Percentiles rank a stretch among this genome's conserved stretches.
Evolutionary conservation across 2,797 vertebrate genomes (phyloP).

Genomic region (Eidolon dupreanum): DNA sequence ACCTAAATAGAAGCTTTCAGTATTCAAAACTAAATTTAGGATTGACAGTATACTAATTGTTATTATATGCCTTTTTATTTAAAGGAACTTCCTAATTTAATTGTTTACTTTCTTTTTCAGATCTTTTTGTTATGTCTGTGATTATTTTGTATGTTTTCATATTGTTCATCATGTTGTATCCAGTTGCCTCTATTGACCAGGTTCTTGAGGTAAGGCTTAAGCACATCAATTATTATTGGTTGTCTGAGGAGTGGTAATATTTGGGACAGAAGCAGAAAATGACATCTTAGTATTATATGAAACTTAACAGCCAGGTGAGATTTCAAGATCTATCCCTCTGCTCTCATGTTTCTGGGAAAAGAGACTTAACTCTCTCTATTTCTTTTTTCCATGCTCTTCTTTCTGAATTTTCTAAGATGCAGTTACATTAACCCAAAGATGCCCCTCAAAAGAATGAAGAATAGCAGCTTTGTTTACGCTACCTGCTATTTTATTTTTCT

Average conservation of each 20-base stretch:
- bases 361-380: neutral
- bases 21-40: slow-evolving; percentile 19
- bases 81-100: slow-evolving; percentile 55
- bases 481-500: neutral
- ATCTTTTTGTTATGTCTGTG: slow-evolving; percentile 92
- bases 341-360: neutral
- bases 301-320: neutral
- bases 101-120: slow-evolving; percentile 80
- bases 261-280: neutral
- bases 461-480: neutral
- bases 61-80: slow-evolving; percentile 42
- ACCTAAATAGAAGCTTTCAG: neutral
- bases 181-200: slow-evolving; percentile 86
- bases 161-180: slow-evolving; percentile 94
- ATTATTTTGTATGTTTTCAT: slow-evolving; percentile 91
- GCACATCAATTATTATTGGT: neutral
- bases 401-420: neutral
- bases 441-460: neutral
- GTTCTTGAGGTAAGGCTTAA: slow-evolving; percentile 91
- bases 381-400: neutral
- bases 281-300: neutral
- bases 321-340: neutral
- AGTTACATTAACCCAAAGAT: neutral
- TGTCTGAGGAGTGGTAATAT: neutral
- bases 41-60: neutral